phyloP scores from a whole-genome alignment of 2,888 invertebrate species.

The Hypomecis atomaria region DNA sequence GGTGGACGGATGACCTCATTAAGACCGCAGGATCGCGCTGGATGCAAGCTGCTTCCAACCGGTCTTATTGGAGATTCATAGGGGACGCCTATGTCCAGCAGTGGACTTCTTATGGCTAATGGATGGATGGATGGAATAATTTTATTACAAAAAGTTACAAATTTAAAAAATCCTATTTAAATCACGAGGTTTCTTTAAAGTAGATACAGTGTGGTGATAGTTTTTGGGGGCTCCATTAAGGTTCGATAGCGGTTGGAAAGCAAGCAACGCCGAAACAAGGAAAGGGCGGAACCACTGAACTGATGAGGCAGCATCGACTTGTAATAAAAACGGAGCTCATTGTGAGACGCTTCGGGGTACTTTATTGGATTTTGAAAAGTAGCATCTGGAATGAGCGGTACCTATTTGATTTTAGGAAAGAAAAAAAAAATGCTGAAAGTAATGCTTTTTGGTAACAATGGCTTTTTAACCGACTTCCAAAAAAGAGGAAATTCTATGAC shows the following conservation, averaged over 20 bases:
- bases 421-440: too few species aligned
- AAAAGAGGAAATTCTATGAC: too few species aligned
- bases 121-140: too few species aligned
- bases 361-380: constrained; percentile 13
- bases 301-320: constrained; percentile 48
- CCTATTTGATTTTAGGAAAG: too few species aligned
- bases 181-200: background rate
- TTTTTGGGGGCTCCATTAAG: constrained; percentile 29
- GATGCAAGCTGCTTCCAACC: too few species aligned
- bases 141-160: background rate
- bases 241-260: constrained; percentile 44
- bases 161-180: background rate
- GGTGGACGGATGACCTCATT: too few species aligned
- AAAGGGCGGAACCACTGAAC: constrained; percentile 50
- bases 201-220: constrained; percentile 22
- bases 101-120: too few species aligned
- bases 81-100: too few species aligned
- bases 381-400: background rate
- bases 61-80: too few species aligned
- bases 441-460: too few species aligned
- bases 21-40: too few species aligned
- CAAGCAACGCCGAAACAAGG: constrained; percentile 45
- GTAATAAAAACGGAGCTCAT: constrained; percentile 52
- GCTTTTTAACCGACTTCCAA: too few species aligned
- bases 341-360: constrained; percentile 16